Evolutionary conservation across 2,113 vertebrate species (phyloP).

Genomic region (Anguilla rostrata): DNA sequence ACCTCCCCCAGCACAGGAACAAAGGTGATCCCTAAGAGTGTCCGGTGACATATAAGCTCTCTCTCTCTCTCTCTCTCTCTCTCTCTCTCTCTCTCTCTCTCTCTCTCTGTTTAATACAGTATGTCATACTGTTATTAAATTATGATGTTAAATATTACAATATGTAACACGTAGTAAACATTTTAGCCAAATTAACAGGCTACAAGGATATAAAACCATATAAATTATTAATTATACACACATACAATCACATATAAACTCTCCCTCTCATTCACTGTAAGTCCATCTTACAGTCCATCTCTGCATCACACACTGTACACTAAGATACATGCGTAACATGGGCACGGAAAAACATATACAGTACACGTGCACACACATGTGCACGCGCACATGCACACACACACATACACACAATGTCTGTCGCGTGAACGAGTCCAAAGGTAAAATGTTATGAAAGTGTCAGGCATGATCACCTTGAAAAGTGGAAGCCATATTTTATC

Average conservation of each 20-base stretch:
- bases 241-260: neutral
- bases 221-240: neutral
- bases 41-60: neutral
- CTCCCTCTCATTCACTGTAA: neutral
- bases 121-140: no score
- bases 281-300: neutral
- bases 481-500: neutral
- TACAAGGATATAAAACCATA: neutral
- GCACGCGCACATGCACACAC: neutral
- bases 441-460: neutral
- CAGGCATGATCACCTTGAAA: neutral
- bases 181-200: neutral
- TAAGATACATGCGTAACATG: no score
- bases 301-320: no score
- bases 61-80: neutral
- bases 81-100: neutral
- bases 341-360: no score
- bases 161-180: no score
- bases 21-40: conserved; percentile 2
- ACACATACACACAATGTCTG: neutral
- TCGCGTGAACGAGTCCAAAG: neutral
- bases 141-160: no score
- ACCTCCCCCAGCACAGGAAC: neutral
- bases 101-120: no score
- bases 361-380: neutral